These are phyloP conservation scores for Bursaphelenchus mucronatus DNA, from an alignment of 1,140 invertebrate genomes.

Conservation along the genomic window DNA sequence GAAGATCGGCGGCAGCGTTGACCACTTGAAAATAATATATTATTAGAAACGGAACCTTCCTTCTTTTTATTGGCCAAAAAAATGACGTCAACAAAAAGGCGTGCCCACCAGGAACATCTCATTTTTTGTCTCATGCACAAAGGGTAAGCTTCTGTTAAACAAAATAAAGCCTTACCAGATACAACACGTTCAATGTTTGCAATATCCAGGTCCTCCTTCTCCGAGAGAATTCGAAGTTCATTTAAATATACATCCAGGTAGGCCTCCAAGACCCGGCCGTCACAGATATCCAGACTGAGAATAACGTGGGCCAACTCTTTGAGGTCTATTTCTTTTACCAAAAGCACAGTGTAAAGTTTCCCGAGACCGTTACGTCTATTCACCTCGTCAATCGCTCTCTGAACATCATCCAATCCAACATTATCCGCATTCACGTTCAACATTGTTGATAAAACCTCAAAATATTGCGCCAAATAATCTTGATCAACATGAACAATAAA, in stretches of 20 bases:
- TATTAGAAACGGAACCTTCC: too few species aligned
- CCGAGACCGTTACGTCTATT: slow-evolving; percentile 1
- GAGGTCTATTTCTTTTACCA: background rate
- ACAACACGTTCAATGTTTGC: slow-evolving; percentile 1
- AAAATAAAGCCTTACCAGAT: background rate
- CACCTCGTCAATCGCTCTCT: slow-evolving; percentile 1
- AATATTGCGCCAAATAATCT: too few species aligned
- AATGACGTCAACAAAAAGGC: too few species aligned
- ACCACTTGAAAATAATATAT: background rate
- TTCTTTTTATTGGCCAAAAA: too few species aligned
- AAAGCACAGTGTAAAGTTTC: background rate
- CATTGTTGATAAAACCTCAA: too few species aligned
- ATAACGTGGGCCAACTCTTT: background rate
- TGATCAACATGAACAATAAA: too few species aligned
- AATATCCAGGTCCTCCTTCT: background rate
- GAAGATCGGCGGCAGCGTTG: slow-evolving; percentile 11
- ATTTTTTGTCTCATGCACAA: too few species aligned
- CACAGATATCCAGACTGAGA: slow-evolving; percentile 1
- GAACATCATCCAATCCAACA: background rate
- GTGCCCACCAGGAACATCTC: too few species aligned
- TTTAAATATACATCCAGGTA: background rate
- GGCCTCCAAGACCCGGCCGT: slow-evolving; percentile 15
- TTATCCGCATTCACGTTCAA: too few species aligned
- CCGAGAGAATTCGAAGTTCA: slow-evolving; percentile 1
- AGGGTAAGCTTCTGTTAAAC: background rate